Conservation (phyloP, 1,140 invertebrate species). For the Hycleus phaleratus region DNA sequence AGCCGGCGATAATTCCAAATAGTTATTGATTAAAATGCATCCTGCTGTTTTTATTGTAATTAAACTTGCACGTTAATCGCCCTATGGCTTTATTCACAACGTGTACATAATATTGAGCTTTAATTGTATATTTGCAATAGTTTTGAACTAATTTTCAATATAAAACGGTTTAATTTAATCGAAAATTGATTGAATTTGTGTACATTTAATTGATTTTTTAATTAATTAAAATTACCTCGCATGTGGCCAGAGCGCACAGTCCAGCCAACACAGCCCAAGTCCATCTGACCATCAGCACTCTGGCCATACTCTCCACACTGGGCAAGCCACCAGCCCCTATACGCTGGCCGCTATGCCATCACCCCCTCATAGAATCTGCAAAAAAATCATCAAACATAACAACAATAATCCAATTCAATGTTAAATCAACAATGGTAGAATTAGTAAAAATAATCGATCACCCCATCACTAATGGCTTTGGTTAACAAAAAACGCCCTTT, state of each 20-base stretch:
- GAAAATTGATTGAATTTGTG: neutral
- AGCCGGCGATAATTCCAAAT: no score
- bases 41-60: no score
- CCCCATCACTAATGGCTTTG: no score
- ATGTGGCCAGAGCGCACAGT: slow-evolving; percentile 41
- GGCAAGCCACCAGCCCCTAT: slow-evolving; percentile 22
- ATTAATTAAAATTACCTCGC: slow-evolving; percentile 30
- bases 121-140: no score
- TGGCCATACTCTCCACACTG: slow-evolving; percentile 37
- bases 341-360: slow-evolving; percentile 37
- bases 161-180: no score
- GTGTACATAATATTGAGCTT: neutral
- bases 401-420: neutral
- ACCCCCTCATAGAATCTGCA: slow-evolving; percentile 32
- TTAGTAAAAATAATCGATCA: no score
- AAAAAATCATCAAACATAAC: slow-evolving; percentile 12
- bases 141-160: no score
- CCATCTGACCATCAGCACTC: slow-evolving; percentile 40
- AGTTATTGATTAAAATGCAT: no score
- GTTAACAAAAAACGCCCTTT: no score
- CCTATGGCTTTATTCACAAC: neutral
- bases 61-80: no score
- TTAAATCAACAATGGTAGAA: no score
- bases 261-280: slow-evolving; percentile 39
- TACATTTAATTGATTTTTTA: no score